These are phyloP conservation scores for Calliphora vicina DNA, from an alignment of 1,140 invertebrate genomes.

Conservation along the genomic window DNA sequence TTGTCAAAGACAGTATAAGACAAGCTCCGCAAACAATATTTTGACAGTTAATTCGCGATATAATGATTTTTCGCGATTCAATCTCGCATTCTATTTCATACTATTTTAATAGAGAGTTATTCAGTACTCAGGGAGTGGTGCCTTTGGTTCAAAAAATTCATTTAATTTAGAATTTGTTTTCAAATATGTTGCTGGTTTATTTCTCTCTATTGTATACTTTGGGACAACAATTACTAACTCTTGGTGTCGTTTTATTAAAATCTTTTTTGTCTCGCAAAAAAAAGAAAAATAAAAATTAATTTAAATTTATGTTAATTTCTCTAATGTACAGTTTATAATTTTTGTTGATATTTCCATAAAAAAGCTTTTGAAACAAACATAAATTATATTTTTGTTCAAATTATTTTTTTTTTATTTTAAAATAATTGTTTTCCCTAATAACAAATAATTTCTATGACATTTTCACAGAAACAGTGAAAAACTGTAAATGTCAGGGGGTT, in stretches of 20 bases:
- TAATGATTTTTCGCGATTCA: too few species aligned
- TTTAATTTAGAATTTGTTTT: too few species aligned
- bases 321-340: conserved; percentile 13
- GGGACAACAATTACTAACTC: neutral
- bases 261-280: neutral
- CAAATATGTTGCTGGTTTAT: too few species aligned
- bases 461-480: neutral
- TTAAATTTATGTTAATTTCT: conserved; percentile 7
- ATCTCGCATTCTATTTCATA: too few species aligned
- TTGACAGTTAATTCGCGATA: too few species aligned
- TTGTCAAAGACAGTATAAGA: too few species aligned
- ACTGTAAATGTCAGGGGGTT: neutral
- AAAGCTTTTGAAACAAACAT: conserved; percentile 2
- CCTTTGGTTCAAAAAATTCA: too few species aligned
- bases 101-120: too few species aligned
- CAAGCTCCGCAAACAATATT: too few species aligned
- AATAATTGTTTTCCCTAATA: conserved; percentile 11
- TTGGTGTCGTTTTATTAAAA: neutral
- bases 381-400: conserved; percentile 8
- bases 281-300: neutral
- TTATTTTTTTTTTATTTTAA: neutral
- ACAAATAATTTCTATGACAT: conserved; percentile 33
- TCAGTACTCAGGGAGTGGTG: too few species aligned
- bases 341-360: neutral
- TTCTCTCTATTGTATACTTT: neutral